Evolutionary conservation across 35 echinoderm and acorn worm genomes (phyloP).

Genomic region (Acanthaster planci): DNA sequence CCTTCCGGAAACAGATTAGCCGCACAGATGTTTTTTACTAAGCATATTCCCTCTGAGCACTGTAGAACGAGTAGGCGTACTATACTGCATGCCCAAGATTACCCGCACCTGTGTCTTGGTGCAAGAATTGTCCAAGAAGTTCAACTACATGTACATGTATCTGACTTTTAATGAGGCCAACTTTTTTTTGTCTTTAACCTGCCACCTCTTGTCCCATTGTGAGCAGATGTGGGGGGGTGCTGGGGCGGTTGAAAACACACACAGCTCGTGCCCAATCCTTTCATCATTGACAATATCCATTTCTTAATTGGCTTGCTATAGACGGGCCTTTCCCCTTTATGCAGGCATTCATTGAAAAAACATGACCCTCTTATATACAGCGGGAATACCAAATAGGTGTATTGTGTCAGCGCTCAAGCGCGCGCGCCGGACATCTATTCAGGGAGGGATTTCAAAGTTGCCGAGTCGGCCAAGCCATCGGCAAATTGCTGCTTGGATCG

Average conservation of each 20-base stretch:
- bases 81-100: too few relatives aligned
- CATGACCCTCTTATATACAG: neutral
- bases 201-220: neutral
- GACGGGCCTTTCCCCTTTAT: neutral
- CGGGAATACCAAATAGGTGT: neutral
- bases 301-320: conserved; percentile 15
- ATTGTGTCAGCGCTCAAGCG: neutral
- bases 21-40: too few relatives aligned
- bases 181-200: neutral
- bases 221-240: too few relatives aligned
- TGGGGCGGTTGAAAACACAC: neutral
- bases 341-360: neutral
- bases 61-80: too few relatives aligned
- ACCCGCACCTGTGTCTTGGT: neutral
- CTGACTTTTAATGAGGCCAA: neutral
- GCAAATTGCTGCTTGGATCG: neutral
- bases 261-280: neutral
- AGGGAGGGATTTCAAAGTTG: neutral
- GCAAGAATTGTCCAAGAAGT: neutral
- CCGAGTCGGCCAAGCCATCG: neutral
- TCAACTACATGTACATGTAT: neutral
- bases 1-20: too few relatives aligned
- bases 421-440: neutral
- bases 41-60: too few relatives aligned
- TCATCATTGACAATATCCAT: conserved; percentile 1